Evolutionary conservation across 2,888 invertebrate species (phyloP).

Genomic region (Protophormia terraenovae): DNA sequence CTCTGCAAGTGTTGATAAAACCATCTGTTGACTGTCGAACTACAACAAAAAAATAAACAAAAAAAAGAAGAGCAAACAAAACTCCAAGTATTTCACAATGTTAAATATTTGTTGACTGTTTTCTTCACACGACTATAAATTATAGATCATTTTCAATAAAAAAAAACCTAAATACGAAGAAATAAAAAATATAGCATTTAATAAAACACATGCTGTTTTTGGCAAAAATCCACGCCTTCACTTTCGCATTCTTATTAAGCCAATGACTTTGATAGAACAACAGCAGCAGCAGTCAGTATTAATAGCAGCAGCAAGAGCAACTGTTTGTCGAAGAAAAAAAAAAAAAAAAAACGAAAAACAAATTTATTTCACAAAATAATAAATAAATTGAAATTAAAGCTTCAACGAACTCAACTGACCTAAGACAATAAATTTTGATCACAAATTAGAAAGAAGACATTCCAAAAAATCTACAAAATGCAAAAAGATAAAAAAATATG

Average conservation of each 20-base stretch:
- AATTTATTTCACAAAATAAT: constrained; percentile 15
- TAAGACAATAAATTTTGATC: constrained; percentile 48
- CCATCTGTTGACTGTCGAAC: background rate
- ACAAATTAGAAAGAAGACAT: background rate
- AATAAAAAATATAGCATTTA: background rate
- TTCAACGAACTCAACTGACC: constrained; percentile 54
- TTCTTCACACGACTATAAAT: constrained; percentile 51
- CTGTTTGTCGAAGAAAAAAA: background rate
- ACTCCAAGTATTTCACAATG: background rate
- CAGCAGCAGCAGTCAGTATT: background rate
- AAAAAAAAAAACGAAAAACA: background rate
- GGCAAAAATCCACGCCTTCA: constrained; percentile 46
- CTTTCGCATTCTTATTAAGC: constrained; percentile 20
- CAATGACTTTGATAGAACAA: constrained; percentile 44
- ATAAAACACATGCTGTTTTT: constrained; percentile 58
- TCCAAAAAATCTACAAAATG: background rate
- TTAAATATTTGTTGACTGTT: constrained; percentile 12
- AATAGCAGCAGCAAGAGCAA: background rate
- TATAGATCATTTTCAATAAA: constrained; percentile 29
- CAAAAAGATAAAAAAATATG: background rate
- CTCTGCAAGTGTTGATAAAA: background rate
- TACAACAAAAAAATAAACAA: background rate
- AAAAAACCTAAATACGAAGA: background rate
- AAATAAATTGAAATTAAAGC: constrained; percentile 41
- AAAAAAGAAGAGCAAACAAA: background rate